These are phyloP conservation scores for Remorina albescens DNA, from an alignment of 2,797 vertebrate species.

Conservation along the genomic window DNA sequence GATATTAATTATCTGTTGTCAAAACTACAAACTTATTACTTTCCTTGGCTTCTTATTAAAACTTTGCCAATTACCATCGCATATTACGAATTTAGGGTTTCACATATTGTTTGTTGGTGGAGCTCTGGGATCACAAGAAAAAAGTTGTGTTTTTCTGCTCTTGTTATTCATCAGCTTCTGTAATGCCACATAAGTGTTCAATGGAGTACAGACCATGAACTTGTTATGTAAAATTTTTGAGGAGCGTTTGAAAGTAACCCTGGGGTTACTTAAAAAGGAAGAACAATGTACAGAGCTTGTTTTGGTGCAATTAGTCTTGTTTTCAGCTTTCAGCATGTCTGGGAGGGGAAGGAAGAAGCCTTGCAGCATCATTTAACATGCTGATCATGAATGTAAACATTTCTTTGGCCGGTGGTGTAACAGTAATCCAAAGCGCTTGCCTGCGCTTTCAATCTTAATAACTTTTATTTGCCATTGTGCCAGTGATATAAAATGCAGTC, in stretches of 20 bases:
- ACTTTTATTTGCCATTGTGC: neutral
- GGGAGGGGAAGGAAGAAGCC: constrained; percentile 46
- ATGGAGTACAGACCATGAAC: neutral
- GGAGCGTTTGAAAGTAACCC: constrained; percentile 41
- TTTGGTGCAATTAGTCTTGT: constrained; percentile 58
- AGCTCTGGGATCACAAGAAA: neutral
- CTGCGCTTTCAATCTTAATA: constrained; percentile 1
- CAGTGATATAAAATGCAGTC: neutral
- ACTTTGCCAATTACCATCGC: too few relatives aligned
- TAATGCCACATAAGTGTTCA: neutral
- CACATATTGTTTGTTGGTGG: neutral
- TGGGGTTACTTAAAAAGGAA: constrained; percentile 67
- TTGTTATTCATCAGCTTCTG: constrained; percentile 18
- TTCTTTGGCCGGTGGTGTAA: constrained; percentile 36
- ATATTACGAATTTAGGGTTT: neutral
- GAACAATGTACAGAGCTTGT: constrained; percentile 68
- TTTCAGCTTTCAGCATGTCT: constrained; percentile 52
- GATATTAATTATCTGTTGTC: neutral
- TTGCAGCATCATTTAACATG: constrained; percentile 51
- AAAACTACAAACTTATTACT: neutral
- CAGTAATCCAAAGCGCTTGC: constrained; percentile 19
- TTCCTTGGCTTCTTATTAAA: constrained; percentile 1
- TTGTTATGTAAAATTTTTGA: constrained; percentile 21
- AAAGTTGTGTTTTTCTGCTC: constrained; percentile 9
- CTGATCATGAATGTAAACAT: constrained; percentile 52